phyloP scores from a whole-genome alignment of 2,888 invertebrate species.

The Notodonta dromedarius region DNA sequence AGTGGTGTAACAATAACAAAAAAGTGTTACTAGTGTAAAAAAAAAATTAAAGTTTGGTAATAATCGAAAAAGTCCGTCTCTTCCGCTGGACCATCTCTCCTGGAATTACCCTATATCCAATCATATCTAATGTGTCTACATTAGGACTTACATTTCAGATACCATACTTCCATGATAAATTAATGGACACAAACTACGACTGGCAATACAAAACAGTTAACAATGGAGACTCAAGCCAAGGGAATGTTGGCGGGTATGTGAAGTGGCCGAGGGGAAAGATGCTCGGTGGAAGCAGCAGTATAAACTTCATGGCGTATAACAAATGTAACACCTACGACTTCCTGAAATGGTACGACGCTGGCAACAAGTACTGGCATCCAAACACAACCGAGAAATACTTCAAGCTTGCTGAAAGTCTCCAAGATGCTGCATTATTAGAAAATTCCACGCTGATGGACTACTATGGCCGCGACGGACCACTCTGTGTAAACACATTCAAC shows the following conservation, averaged over 20 bases:
- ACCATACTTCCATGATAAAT: not conserved
- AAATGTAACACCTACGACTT: constrained; percentile 74
- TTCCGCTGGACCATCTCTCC: no score
- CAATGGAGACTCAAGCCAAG: constrained; percentile 87
- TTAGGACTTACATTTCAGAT: constrained; percentile 1
- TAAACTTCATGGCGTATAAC: constrained; percentile 81
- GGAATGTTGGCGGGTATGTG: constrained; percentile 62
- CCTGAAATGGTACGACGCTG: constrained; percentile 73
- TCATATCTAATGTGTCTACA: no score
- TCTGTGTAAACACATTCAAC: constrained; percentile 16
- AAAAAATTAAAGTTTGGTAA: no score
- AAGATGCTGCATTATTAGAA: constrained; percentile 8
- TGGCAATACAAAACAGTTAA: constrained; percentile 94
- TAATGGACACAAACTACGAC: constrained; percentile 80
- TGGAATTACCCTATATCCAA: no score
- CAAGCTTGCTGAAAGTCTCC: constrained; percentile 17
- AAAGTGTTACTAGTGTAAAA: no score
- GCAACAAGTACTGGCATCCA: constrained; percentile 53
- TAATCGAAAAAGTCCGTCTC: no score
- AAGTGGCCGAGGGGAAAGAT: constrained; percentile 84
- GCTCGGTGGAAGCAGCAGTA: constrained; percentile 80
- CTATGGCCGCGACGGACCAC: constrained; percentile 17
- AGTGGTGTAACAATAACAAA: no score
- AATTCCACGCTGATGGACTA: constrained; percentile 2
- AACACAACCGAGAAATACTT: constrained; percentile 11